Evolutionary conservation across 1,140 invertebrate genomes (phyloP), one percentile per base, ranked within the genome.

Genomic region (Mylabris phalerata): DNA sequence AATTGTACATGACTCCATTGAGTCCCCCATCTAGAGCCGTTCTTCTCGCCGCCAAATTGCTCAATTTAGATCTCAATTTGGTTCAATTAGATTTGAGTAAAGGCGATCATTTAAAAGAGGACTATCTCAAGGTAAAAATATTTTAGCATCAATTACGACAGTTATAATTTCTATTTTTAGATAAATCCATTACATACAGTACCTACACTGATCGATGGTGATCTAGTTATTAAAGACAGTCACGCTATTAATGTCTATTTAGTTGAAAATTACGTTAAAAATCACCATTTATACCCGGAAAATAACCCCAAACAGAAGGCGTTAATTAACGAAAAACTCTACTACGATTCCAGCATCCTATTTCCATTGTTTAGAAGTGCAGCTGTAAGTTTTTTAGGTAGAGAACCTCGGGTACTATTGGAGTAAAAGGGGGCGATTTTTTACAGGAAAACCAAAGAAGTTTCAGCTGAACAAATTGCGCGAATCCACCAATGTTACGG

Each of bases 131-230:
- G 32, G 55, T 57, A 45, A 42, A 10, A n/a, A 3, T 11, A 42
- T 42, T 42, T 42, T 40, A 40, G 41, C 9, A 4, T 11, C 4
- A 32, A 42, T 42, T 10, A 42, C 41, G 9, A 42, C 11, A 11
- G 4, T 10, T n/a, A 42, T 0, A 42, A 10, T 42, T 9, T 10
- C 41, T 42, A 9, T n/a, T 52, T 73, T 51, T 61, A 77, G 78
- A 69, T 82, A 51, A 88, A 87, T 75, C 83, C 84, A 9, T 80
- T 84, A 66, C 84, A 87, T 57, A 84, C 83, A 2, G 77, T 88
- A 57, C 86, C 86, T 3, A 84, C 83, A 2, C 72, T 87, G 57
- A 48, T 70, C 2, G 82, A 84, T 65, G 84, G 85, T 61, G 77
- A 80, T 63, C 4, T 11, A 42, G 11, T 42, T 9, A 11, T 42